Evolutionary conservation across 2,113 vertebrate genomes (phyloP).

Genomic region (Tapirus terrestris): DNA sequence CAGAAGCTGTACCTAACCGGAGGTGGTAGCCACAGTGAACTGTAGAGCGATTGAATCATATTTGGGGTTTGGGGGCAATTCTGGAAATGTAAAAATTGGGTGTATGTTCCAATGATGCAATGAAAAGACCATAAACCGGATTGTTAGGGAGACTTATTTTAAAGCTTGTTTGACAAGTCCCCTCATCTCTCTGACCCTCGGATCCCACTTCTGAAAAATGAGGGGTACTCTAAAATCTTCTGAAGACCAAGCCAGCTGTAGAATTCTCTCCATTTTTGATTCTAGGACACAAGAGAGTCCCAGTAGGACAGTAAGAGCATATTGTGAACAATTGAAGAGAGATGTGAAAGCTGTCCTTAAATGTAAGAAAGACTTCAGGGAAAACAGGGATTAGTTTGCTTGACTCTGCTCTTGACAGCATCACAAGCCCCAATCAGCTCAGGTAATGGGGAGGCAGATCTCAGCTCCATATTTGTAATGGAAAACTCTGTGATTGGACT

Average conservation of each 20-base stretch:
- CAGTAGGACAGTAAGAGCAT: neutral
- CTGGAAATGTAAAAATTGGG: neutral
- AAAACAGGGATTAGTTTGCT: neutral
- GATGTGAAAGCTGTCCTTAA: neutral
- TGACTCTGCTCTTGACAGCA: neutral
- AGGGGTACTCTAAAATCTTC: neutral
- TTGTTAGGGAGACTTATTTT: neutral
- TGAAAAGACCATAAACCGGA: neutral
- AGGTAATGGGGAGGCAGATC: neutral
- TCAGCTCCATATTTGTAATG: neutral
- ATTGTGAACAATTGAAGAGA: neutral
- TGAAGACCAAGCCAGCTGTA: neutral
- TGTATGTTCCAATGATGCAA: neutral
- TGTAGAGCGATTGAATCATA: neutral
- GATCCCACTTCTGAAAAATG: neutral
- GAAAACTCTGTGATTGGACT: neutral
- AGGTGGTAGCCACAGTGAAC: neutral
- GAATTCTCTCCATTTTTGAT: constrained; percentile 4
- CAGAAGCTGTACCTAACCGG: neutral
- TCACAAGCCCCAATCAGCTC: neutral
- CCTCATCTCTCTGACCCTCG: neutral
- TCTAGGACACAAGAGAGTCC: neutral
- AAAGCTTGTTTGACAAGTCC: neutral
- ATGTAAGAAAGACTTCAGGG: neutral
- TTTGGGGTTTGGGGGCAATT: neutral